Conservation (phyloP, 2,888 invertebrate species). For the Nomada goodeniana region DNA sequence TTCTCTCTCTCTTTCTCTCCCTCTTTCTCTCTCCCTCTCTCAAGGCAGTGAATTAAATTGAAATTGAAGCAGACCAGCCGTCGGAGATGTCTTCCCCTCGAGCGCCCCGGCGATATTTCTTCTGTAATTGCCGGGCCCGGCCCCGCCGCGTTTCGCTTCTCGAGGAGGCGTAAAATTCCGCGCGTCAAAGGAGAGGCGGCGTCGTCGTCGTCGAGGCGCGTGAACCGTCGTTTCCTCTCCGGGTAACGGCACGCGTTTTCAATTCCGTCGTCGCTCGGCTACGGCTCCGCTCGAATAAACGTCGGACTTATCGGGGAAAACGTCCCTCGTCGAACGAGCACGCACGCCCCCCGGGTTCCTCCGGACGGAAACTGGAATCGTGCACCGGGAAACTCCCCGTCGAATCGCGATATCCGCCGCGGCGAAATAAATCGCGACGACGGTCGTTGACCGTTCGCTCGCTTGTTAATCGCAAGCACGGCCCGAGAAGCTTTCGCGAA, state of each 20-base stretch:
- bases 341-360: no score
- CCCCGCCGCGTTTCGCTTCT: not conserved
- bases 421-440: slow-evolving; percentile 27
- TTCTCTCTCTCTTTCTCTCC: no score
- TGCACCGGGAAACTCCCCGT: no score
- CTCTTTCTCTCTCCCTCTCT: no score
- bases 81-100: no score
- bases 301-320: slow-evolving; percentile 61
- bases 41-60: not conserved
- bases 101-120: not conserved
- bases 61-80: not conserved
- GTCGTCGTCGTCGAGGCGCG: not conserved
- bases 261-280: slow-evolving; percentile 37
- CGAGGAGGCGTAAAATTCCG: not conserved
- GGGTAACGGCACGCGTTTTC: slow-evolving; percentile 25
- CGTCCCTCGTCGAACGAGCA: not conserved
- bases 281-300: slow-evolving; percentile 53
- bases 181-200: not conserved
- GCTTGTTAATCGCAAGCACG: slow-evolving; percentile 35
- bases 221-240: not conserved
- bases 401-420: no score
- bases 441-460: slow-evolving; percentile 5
- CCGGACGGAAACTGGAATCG: no score
- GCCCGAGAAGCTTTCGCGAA: slow-evolving; percentile 2
- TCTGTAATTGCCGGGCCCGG: not conserved